Evolutionary conservation across 2,113 vertebrate genomes (phyloP).

Genomic region (Leptocoma aspasia): DNA sequence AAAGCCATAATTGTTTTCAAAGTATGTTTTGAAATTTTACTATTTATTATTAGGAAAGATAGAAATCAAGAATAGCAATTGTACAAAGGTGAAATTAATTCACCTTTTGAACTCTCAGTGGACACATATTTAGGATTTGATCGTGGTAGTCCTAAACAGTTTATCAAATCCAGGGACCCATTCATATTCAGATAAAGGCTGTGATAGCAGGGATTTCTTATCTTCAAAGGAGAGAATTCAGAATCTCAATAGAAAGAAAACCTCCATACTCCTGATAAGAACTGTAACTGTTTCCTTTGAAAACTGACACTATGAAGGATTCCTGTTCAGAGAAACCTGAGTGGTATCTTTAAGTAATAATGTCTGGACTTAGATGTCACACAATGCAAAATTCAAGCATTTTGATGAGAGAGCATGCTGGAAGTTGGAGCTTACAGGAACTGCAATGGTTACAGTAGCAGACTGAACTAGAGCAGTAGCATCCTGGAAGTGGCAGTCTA

Average conservation of each 20-base stretch:
- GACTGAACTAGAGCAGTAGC: neutral
- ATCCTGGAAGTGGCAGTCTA: conserved; percentile 22
- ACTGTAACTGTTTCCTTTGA: conserved; percentile 26
- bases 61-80: neutral
- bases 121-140: neutral
- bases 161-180: neutral
- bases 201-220: conserved; percentile 12
- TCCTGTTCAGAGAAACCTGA: neutral
- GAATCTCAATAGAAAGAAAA: conserved; percentile 17
- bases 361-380: neutral
- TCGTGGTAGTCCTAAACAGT: neutral
- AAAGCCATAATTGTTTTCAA: neutral
- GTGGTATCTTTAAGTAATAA: neutral
- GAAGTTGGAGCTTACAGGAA: neutral
- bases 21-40: neutral
- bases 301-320: conserved; percentile 16
- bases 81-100: neutral
- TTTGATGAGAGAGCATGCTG: neutral
- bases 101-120: conserved; percentile 7
- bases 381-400: neutral
- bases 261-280: conserved; percentile 15
- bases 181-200: conserved; percentile 31
- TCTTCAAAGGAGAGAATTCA: conserved; percentile 42
- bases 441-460: neutral
- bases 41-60: neutral